Percentiles rank a stretch among this genome's conserved stretches.
Conservation (phyloP, 2,797 vertebrate genomes). For the Rhabdophis nuchalis region DNA sequence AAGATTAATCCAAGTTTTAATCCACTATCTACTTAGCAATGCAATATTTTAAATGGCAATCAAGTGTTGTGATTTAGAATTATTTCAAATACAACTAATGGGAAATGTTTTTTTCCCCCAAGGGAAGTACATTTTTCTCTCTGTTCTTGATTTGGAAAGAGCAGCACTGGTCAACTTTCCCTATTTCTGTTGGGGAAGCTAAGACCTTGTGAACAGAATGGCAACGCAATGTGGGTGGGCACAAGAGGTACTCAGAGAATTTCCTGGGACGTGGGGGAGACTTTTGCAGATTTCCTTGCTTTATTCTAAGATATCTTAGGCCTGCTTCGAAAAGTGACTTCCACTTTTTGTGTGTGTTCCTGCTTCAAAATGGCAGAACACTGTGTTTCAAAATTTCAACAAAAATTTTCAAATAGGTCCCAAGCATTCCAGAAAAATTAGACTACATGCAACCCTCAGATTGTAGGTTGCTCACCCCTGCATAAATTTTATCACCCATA, state of each 20-base stretch:
- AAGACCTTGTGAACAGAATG: neutral
- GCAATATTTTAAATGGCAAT: neutral
- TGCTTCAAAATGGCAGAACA: neutral
- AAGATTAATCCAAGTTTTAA: too few relatives aligned
- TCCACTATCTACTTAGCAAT: neutral
- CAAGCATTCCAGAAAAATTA: neutral
- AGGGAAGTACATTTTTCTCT: neutral
- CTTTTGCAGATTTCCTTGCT: neutral
- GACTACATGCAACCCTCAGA: neutral
- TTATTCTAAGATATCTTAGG: neutral
- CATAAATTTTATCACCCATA: neutral
- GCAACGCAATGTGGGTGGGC: neutral
- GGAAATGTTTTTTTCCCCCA: neutral
- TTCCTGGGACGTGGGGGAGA: neutral
- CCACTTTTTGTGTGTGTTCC: neutral
- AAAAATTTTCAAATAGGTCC: neutral
- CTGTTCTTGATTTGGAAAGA: neutral
- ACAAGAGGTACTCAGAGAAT: neutral
- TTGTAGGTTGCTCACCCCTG: neutral
- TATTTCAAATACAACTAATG: neutral
- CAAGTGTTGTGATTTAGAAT: neutral
- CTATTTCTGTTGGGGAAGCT: neutral
- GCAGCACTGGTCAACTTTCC: neutral
- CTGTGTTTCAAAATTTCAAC: neutral
- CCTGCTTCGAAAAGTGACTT: neutral